A percentile compares a stretch with the other conserved stretches of the same genome.
phyloP scores from a whole-genome alignment of 2,113 vertebrate genomes.

The Tringa solitaria region DNA sequence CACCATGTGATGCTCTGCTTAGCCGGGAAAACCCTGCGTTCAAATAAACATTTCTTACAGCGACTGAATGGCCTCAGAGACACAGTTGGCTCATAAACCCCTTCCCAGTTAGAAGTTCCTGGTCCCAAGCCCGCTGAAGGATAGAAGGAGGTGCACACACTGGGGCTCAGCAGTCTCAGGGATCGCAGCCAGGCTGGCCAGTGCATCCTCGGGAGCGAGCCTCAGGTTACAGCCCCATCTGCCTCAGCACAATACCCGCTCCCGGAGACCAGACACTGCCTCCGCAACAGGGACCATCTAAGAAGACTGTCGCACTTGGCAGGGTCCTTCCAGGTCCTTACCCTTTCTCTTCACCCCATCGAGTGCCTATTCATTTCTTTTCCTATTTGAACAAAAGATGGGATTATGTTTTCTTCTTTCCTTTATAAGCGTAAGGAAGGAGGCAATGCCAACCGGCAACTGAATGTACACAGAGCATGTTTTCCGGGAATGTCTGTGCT shows the following conservation, averaged over 20 bases:
- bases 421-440: background rate
- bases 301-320: background rate
- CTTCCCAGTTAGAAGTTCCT: background rate
- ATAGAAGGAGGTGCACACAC: background rate
- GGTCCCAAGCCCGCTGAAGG: background rate
- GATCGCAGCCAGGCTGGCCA: background rate
- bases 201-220: background rate
- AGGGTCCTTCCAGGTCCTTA: background rate
- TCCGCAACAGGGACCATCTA: background rate
- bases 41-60: conserved; percentile 5
- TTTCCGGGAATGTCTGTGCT: background rate
- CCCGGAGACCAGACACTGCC: background rate
- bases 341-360: background rate
- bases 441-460: background rate
- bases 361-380: background rate
- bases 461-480: background rate
- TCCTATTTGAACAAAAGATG: conserved; percentile 25
- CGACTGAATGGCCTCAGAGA: background rate
- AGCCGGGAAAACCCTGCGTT: conserved; percentile 22
- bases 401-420: background rate
- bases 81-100: background rate
- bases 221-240: background rate
- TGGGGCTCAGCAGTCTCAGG: background rate
- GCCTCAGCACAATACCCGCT: background rate
- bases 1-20: conserved; percentile 32